Conservation (phyloP, 2,888 invertebrate species). For the Lasioglossum leucozonium region DNA sequence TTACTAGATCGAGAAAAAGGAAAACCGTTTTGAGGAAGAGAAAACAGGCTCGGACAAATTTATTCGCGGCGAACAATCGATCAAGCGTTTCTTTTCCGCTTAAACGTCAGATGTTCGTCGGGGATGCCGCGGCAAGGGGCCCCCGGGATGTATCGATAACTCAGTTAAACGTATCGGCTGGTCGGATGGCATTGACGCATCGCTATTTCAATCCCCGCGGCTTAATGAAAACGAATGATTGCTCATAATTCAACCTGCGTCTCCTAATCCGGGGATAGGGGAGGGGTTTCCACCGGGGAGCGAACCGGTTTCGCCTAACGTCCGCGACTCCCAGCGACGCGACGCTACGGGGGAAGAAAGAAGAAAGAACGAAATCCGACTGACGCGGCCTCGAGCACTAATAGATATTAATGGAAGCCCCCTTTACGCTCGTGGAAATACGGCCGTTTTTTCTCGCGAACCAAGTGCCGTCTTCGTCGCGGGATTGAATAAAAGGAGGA, state of each 20-base stretch:
- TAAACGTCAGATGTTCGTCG: slow-evolving; percentile 3
- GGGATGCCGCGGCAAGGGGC: not conserved
- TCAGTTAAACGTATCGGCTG: slow-evolving; percentile 20
- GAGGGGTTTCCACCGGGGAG: not conserved
- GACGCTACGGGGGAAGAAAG: not conserved
- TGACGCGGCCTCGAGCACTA: slow-evolving; percentile 64
- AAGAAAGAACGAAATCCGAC: slow-evolving; percentile 56
- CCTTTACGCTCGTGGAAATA: slow-evolving; percentile 58
- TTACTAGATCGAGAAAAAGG: too few relatives aligned
- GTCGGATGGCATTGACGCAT: slow-evolving; percentile 17
- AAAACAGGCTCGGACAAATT: not conserved
- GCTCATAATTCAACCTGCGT: slow-evolving; percentile 63
- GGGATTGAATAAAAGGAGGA: slow-evolving; percentile 38
- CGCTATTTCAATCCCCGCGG: slow-evolving; percentile 18
- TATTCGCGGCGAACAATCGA: not conserved
- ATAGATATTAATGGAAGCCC: slow-evolving; percentile 73
- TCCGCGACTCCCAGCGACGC: not conserved
- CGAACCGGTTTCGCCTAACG: not conserved
- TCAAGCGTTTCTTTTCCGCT: not conserved
- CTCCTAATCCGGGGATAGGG: slow-evolving; percentile 38
- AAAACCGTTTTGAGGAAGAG: too few relatives aligned
- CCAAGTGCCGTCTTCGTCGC: slow-evolving; percentile 44
- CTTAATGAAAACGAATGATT: slow-evolving; percentile 75
- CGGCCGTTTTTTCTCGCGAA: slow-evolving; percentile 54
- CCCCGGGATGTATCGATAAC: slow-evolving; percentile 17